A percentile compares a stretch with the other conserved stretches of the same genome.
Evolutionary conservation across 2,888 invertebrate genomes (phyloP).

Genomic region (Philhelius pedissequus): DNA sequence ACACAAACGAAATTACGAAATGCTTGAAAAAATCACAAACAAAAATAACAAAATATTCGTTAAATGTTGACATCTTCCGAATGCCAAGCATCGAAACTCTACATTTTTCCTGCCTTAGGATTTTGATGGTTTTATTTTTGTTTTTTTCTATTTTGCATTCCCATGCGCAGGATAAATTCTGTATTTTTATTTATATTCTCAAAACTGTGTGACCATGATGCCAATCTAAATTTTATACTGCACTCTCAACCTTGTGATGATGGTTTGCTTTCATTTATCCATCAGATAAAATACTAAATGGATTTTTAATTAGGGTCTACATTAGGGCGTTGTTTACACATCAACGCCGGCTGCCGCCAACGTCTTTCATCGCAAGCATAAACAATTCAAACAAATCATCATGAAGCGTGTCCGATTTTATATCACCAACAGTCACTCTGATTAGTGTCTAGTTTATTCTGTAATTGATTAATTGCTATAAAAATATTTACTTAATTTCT

Average conservation of each 20-base stretch:
- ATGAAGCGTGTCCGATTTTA: slow-evolving; percentile 3
- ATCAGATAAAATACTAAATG: background rate
- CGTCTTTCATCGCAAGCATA: background rate
- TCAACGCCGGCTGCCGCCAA: too few relatives aligned
- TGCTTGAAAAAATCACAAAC: background rate
- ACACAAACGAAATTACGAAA: background rate
- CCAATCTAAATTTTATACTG: background rate
- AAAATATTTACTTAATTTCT: slow-evolving; percentile 20
- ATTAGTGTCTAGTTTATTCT: background rate
- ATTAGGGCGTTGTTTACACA: slow-evolving; percentile 5
- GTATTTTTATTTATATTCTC: background rate
- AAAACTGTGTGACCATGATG: background rate
- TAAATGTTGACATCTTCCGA: background rate
- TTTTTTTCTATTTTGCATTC: background rate
- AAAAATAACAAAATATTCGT: background rate
- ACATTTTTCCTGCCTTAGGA: background rate
- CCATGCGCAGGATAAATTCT: background rate
- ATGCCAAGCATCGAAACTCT: background rate
- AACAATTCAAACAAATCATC: background rate
- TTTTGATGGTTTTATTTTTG: background rate
- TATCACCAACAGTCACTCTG: background rate
- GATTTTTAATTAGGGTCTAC: slow-evolving; percentile 9
- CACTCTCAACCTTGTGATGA: background rate
- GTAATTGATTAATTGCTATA: slow-evolving; percentile 24
- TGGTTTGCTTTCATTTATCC: background rate